phyloP scores from a whole-genome alignment of 2,113 vertebrate genomes.

The Phoxinus phoxinus region DNA sequence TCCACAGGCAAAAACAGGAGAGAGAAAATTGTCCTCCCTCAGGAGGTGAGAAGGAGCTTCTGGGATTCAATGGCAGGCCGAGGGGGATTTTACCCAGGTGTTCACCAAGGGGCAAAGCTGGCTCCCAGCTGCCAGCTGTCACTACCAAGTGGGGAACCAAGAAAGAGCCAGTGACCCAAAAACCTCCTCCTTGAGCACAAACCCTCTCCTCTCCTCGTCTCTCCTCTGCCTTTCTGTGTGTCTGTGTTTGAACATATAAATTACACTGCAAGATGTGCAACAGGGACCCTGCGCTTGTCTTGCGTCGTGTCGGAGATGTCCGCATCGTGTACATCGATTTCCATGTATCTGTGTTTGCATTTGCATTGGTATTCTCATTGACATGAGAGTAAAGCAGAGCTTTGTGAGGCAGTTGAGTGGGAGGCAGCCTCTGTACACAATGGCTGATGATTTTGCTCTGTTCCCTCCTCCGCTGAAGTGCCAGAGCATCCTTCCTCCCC shows the following conservation, averaged over 20 bases:
- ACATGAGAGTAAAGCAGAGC: conserved; percentile 19
- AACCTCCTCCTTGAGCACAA: conserved; percentile 5
- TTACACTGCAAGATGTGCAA: background rate
- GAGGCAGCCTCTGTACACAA: conserved; percentile 47
- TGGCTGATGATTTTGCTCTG: conserved; percentile 51
- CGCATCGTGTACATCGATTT: background rate
- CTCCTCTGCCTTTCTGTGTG: background rate
- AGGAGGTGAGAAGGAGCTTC: conserved; percentile 21
- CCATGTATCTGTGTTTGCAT: conserved; percentile 24
- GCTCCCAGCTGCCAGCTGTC: conserved; percentile 37
- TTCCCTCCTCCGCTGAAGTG: conserved; percentile 48
- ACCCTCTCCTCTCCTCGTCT: background rate
- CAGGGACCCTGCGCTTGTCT: background rate
- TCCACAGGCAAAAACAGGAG: conserved; percentile 9
- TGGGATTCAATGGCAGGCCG: conserved; percentile 21
- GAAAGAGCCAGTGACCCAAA: conserved; percentile 40
- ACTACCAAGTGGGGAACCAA: conserved; percentile 17
- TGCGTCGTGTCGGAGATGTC: background rate
- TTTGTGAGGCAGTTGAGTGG: conserved; percentile 37
- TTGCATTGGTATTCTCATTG: conserved; percentile 3
- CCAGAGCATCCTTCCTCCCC: conserved; percentile 53
- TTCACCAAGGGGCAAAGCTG: conserved; percentile 40
- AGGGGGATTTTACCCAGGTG: conserved; percentile 38
- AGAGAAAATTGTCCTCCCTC: conserved; percentile 15
- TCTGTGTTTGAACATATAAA: background rate